Base-by-base conservation (phyloP, 1,140 invertebrate genomes). In the Polypedilum vanderplanki region DNA sequence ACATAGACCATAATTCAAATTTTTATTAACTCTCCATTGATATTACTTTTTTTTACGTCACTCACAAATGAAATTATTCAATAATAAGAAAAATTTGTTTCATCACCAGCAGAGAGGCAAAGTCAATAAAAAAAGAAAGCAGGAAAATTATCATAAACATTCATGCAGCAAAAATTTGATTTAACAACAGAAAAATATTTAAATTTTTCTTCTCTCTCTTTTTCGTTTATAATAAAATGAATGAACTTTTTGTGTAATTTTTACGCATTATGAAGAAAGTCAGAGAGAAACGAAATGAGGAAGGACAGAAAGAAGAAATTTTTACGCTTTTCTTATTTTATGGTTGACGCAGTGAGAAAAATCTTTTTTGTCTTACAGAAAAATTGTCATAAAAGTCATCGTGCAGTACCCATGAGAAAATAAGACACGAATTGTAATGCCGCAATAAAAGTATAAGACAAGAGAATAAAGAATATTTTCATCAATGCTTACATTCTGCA, bases 401-500 rank as follows among this genome's bases (percentile, higher is more conserved):
- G 41, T 74, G n/a, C 41, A 46, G 41, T 41, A 15, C 40, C 40
- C 73, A 41, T 24, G 40, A 24, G 73, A 18, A 46, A 17, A n/a
- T 10, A 17, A 46, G 15, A 73, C 22, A 40, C 15, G 7, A 73
- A 33, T 40, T 3, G 4, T 12, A 73, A 73, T 73, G 67, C 5
- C 67, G 18, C 24, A 33, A 73, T 33, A 22, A 22, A 73, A 73
- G 67, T 73, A 33, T 33, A 73, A 57, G 46, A 33, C 46, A 57
- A 15, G n/a, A 57, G 46, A 57, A 57, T 57, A n/a, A 57, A 57
- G 46, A 57, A 57, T 57, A n/a, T 57, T 57, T 57, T 15, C 9
- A 12, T 57, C 10, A 12, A 15, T 57, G 57, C 80, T 79, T 41
- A 83, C 81, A 80, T 83, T 80, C 33, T 82, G 81, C 65, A 82